Evolutionary conservation across 2,113 vertebrate genomes (phyloP).

Genomic region (Nanger granti): DNA sequence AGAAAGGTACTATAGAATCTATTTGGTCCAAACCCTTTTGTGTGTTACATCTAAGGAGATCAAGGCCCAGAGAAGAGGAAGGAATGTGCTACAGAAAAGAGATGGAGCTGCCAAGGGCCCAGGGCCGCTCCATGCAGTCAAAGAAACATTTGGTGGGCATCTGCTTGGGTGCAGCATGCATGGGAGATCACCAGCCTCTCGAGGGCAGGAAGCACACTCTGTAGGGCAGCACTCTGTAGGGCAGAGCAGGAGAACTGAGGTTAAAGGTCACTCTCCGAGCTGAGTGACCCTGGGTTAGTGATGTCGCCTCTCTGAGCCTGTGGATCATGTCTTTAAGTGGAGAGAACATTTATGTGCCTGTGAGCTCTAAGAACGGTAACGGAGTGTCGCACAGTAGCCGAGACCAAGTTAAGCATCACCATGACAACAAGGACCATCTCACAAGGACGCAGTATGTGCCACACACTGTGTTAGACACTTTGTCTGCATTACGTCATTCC

Average conservation of each 20-base stretch:
- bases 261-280: not conserved
- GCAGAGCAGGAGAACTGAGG: not conserved
- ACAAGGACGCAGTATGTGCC: not conserved
- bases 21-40: not conserved
- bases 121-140: not conserved
- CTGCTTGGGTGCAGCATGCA: rapidly evolving
- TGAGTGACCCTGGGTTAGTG: not conserved
- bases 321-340: not conserved
- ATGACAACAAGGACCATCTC: not conserved
- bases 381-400: not conserved
- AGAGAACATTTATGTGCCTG: not conserved
- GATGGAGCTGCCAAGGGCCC: not conserved
- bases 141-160: not conserved
- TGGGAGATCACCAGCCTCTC: not conserved
- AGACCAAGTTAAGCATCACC: not conserved
- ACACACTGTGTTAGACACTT: not conserved
- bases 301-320: not conserved
- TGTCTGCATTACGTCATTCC: not conserved
- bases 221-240: not conserved
- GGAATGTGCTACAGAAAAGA: not conserved
- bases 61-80: not conserved
- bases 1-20: not conserved
- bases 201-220: not conserved
- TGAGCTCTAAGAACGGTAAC: not conserved
- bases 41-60: not conserved